Conservation (phyloP, 64 coral and sea anemone species). For the Catalaphyllia jardinei region DNA sequence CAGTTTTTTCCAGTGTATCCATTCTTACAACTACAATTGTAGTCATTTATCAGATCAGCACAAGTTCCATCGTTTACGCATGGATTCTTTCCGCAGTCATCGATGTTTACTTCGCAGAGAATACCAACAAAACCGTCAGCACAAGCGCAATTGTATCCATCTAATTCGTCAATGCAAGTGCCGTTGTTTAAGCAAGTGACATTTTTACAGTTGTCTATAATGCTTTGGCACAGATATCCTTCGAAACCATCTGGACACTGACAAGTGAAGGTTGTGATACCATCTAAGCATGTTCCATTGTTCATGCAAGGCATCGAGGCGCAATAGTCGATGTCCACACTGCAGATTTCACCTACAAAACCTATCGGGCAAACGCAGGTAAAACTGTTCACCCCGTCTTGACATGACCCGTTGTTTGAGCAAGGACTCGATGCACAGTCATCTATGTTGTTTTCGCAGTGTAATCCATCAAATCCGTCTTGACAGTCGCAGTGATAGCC, state of each 20-base stretch:
- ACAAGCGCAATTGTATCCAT: conserved; percentile 27
- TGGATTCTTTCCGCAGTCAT: conserved; percentile 38
- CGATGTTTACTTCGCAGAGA: conserved; percentile 32
- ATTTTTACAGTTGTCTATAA: conserved; percentile 18
- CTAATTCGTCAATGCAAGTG: conserved; percentile 17
- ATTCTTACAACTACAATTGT: background rate
- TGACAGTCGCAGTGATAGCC: conserved; percentile 19
- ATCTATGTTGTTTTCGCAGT: conserved; percentile 29
- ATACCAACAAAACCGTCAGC: conserved; percentile 7
- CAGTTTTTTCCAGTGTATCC: conserved; percentile 43
- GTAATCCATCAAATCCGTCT: conserved; percentile 42
- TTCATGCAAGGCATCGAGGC: conserved; percentile 33
- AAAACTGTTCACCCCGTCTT: background rate
- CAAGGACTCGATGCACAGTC: conserved; percentile 23
- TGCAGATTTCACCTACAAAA: background rate
- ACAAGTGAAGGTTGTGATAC: conserved; percentile 26
- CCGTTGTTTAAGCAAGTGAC: conserved; percentile 20
- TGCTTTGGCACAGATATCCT: conserved; percentile 13
- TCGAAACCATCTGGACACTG: conserved; percentile 48
- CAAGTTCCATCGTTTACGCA: conserved; percentile 47
- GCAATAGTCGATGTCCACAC: conserved; percentile 23
- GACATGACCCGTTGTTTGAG: conserved; percentile 13
- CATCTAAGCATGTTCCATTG: conserved; percentile 39
- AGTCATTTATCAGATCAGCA: conserved; percentile 15
- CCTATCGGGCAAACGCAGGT: background rate